Conservation (phyloP, 2,113 vertebrate genomes). For the Chlorodrepanis virens region DNA sequence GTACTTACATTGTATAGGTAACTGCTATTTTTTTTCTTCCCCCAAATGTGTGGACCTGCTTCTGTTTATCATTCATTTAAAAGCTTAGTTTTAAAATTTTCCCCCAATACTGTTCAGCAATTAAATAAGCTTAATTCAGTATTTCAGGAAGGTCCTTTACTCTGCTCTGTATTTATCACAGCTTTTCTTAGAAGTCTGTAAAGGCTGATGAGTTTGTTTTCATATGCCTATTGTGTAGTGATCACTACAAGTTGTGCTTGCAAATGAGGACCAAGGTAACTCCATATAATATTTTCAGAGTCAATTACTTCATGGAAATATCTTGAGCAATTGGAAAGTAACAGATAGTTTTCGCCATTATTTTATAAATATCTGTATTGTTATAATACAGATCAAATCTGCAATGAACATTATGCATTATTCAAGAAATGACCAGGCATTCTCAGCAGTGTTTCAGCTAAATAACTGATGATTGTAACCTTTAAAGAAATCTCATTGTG, state of each 20-base stretch:
- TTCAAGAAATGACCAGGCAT: conserved; percentile 76
- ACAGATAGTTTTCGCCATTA: conserved; percentile 74
- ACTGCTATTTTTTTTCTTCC: not conserved
- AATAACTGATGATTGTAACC: conserved; percentile 89
- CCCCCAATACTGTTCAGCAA: not conserved
- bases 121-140: conserved; percentile 70
- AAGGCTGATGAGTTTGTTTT: conserved; percentile 71
- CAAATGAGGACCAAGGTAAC: conserved; percentile 60
- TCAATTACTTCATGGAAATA: conserved; percentile 78
- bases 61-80: conserved; percentile 66
- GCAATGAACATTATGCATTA: conserved; percentile 75
- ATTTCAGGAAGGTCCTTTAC: conserved; percentile 52
- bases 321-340: conserved; percentile 69
- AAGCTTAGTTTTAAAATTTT: conserved; percentile 67
- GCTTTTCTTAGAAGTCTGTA: conserved; percentile 68
- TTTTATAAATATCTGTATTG: conserved; percentile 75
- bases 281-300: conserved; percentile 67
- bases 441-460: conserved; percentile 79
- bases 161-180: conserved; percentile 49
- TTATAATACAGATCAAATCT: conserved; percentile 75
- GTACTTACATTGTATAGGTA: not conserved
- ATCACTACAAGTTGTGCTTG: conserved; percentile 65
- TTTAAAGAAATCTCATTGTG: conserved; percentile 83
- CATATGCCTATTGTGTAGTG: conserved; percentile 57
- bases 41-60: not conserved